Base-by-base conservation (phyloP, 2,797 vertebrate genomes). In the Echeneis naucrates region DNA sequence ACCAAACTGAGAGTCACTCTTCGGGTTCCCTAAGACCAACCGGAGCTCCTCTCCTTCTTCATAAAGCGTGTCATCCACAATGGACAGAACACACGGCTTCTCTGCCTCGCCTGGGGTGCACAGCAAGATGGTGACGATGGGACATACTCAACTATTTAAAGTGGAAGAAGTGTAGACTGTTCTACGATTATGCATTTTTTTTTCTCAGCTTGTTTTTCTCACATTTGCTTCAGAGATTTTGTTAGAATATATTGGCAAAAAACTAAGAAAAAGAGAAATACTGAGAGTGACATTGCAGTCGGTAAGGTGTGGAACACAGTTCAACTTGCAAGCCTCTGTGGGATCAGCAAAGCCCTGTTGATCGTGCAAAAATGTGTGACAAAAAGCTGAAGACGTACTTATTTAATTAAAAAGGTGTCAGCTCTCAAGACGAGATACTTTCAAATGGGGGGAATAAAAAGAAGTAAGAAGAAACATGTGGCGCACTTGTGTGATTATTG, bases 21-120 rank as follows among this genome's bases (percentile, higher is more conserved):
- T 95, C 0, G 97, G 95, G 26, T 78, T 94, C 11, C 97, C 97
- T 11, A 98, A 93, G 53, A 98, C 95, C 72, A 99, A 89, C 33
- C 97, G 93, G 17, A 99, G 92, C 33, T 98, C 97, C 55, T 99
- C 96, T 1, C 89, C 93, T 8, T 96, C 96, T 87, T 99, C 98
- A 0, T 96, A 94, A 47, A 97, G 67, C 0, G 74, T 79, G 68
- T 99, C 96, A 19, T 99, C 96, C 76, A 95, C 86, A 79, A 98
- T 90, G 13, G 91, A 90, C 63, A 99, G 81, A 5, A 88, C 40
- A 12, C 98, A 99, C 0, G 93, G 92, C 90, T 97, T 97, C 87
- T 96, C 96, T 0, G 80, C 92, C 87, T 99, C 97, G 27, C 96
- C 98, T 99, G 5, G 40, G 57, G 73, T 2, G 72, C 19, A 68